Evolutionary conservation across 1,140 invertebrate species (phyloP).

Genomic region (Popillia japonica): DNA sequence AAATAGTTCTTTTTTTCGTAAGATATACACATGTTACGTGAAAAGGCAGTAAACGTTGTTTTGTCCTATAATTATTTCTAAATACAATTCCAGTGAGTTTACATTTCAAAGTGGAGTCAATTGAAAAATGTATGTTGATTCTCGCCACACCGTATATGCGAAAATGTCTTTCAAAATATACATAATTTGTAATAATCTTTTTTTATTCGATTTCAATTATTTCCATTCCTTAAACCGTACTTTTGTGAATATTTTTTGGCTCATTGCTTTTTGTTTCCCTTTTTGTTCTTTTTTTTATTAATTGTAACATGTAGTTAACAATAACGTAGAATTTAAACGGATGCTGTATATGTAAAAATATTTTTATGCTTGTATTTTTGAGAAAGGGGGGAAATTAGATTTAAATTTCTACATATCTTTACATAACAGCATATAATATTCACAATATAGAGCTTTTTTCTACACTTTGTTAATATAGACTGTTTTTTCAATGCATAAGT

Average conservation of each 20-base stretch:
- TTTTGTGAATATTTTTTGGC: slow-evolving; percentile 17
- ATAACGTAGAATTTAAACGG: slow-evolving; percentile 2
- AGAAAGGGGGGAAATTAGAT: not conserved
- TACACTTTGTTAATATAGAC: slow-evolving; percentile 27
- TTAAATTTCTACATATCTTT: not conserved
- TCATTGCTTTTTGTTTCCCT: not conserved
- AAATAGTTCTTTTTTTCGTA: slow-evolving; percentile 8
- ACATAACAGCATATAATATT: slow-evolving; percentile 7
- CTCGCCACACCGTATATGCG: not conserved
- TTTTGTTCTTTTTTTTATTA: slow-evolving; percentile 13
- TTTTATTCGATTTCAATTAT: not conserved
- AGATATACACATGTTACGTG: slow-evolving; percentile 20
- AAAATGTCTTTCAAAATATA: slow-evolving; percentile 10
- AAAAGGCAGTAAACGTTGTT: not conserved
- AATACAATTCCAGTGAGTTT: slow-evolving; percentile 31
- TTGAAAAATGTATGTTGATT: slow-evolving; percentile 22
- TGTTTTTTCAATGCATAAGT: slow-evolving; percentile 37
- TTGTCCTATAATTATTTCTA: not conserved
- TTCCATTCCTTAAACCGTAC: slow-evolving; percentile 21
- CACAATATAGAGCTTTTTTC: slow-evolving; percentile 26
- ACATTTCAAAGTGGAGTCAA: slow-evolving; percentile 11
- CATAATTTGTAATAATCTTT: not conserved
- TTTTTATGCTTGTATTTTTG: not conserved
- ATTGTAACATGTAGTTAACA: slow-evolving; percentile 31
- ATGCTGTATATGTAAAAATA: slow-evolving; percentile 7